Base-by-base conservation (phyloP, 2,113 vertebrate genomes). In the Etheostoma cragini region DNA sequence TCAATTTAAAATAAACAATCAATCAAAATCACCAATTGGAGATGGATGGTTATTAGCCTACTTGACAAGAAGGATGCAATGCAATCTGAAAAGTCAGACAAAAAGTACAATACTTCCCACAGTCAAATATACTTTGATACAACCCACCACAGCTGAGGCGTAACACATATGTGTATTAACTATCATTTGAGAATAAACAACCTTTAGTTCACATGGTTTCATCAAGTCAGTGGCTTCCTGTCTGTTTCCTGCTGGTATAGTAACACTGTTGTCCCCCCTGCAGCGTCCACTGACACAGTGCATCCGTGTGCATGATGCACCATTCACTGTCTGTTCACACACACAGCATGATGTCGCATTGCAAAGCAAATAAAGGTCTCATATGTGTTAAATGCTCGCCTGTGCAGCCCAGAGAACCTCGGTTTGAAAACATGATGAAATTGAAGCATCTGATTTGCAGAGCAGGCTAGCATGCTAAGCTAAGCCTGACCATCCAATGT, bases 391-490 rank as follows among this genome's bases (percentile, higher is more conserved):
- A 42, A 8, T 0, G 24, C 5, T 14, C 10, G 15, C 13, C 21
- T 12, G 76, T 46, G 24, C 30, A 45, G 22, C 71, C 52, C 45
- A 11, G 1, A 56, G 21, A n/a, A 26, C 19, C 8, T 49, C 33
- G 0, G 30, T 33, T 53, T 6, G 5, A 2, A 11, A 56, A 35
- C 7, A 63, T 49, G 79, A 80, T 24, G 60, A 70, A 76, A 72
- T 5, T 0, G 10, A 11, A 42, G 30, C 67, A 50, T 38, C 54
- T 38, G 4, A 47, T 38, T 54, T 82, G 73, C 76, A 24, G 56
- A 2, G 54, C 84, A 53, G 65, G 53, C 76, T 90, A 91, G 49
- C 86, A 62, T n/a, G 83, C 85, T 72, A 85, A 35, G 87, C 88
- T 90, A 88, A 80, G 4, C 8, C 52, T 33, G 72, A 24, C 11